Base-by-base conservation (phyloP, 2,888 invertebrate genomes). In the Heliconius ethilla region DNA sequence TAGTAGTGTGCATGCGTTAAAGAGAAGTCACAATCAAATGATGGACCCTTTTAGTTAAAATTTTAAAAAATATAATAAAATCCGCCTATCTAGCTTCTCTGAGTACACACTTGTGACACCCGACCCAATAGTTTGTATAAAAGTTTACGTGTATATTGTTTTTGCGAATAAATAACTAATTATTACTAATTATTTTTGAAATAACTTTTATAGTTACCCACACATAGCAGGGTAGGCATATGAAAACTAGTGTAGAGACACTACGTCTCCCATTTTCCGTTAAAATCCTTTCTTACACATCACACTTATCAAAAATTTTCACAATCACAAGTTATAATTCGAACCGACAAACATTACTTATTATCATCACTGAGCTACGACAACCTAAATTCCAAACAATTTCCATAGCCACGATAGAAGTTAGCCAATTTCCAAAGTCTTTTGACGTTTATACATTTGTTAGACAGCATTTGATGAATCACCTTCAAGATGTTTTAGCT, bases 401-500 rank as follows among this genome's bases (percentile, higher is more conserved):
- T 69, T 18, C 40, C 22, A 27, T 18, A 67, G 37, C 66, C 33
- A 25, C 25, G 3, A 15, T 40, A 25, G 25, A 69, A 69, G 25
- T 69, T 45, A 69, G 25, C 25, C 25, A 45, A 69, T 69, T 69
- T 69, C 15, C 69, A 25, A 59, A 37, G 59, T 59, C 59, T 55
- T 69, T 59, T 59, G 72, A 72, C 55, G 25, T 72, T 72, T 72
- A 72, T 76, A 55, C 70, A 67, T 76, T 78, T 70, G 75, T 78
- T 75, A 81, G 75, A 75, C 74, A 75, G 25, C 66, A 70, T 75
- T 72, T 75, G 80, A 76, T 66, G 66, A 76, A 78, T 78, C 65
- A 66, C 33, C 65, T 33, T 5, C 10, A 25, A 75, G 63, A 72
- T 75, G 66, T 72, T 78, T 62, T 66, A 75, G 76, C 78, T 81